phyloP scores from a whole-genome alignment of 2,888 invertebrate genomes.

The Strigamia transsilvanica region DNA sequence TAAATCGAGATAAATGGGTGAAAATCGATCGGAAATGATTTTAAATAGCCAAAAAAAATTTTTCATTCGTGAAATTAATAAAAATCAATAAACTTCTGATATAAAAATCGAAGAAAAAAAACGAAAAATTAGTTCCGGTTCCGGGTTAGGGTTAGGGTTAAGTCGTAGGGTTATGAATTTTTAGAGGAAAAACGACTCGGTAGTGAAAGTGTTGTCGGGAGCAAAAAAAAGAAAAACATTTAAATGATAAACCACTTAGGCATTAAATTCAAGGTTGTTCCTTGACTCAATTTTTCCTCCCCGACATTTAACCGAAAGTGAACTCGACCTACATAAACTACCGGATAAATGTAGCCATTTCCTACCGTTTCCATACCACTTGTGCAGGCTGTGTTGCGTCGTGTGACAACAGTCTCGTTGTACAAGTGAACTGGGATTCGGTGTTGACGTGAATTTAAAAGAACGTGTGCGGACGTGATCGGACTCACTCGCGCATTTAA shows the following conservation, averaged over 20 bases:
- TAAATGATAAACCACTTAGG: neutral
- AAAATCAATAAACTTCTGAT: no score
- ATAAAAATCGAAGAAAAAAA: no score
- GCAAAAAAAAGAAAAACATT: neutral
- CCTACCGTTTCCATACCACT: neutral
- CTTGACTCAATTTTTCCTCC: neutral
- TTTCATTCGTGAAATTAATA: no score
- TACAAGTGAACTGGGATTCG: neutral
- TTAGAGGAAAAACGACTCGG: no score
- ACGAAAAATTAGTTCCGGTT: neutral
- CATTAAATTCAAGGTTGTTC: neutral
- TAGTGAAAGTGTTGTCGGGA: neutral
- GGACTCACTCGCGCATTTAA: neutral
- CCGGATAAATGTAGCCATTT: neutral
- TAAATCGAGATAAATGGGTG: no score
- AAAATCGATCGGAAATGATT: neutral
- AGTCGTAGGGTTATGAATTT: no score
- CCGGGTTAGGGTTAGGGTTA: no score
- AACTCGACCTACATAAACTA: neutral
- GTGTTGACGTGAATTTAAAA: neutral
- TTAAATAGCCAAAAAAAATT: no score
- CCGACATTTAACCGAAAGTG: neutral
- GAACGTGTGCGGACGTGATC: neutral
- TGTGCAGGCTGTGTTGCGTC: neutral
- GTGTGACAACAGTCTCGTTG: neutral